These are phyloP conservation scores for Luffia ferchaultella DNA, from an alignment of 2,888 invertebrate species.

Conservation along the genomic window DNA sequence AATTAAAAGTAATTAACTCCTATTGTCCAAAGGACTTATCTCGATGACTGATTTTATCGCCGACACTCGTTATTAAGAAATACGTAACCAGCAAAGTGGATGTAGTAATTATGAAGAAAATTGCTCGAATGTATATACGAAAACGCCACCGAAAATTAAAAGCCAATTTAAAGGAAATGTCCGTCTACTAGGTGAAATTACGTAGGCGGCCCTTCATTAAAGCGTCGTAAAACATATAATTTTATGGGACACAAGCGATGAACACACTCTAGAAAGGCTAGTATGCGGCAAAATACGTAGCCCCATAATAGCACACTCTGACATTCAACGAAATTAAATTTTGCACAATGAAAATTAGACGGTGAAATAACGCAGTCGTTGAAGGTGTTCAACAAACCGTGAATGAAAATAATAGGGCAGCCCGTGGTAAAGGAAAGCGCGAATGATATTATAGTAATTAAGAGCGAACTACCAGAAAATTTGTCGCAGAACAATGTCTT, in stretches of 20 bases:
- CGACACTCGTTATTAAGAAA: neutral
- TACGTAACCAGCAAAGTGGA: neutral
- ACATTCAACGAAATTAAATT: conserved; percentile 29
- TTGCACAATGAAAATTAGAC: conserved; percentile 36
- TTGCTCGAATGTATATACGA: conserved; percentile 10
- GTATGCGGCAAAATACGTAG: conserved; percentile 22
- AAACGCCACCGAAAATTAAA: conserved; percentile 22
- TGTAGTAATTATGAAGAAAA: neutral
- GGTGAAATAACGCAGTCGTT: conserved; percentile 38
- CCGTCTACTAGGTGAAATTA: conserved; percentile 20
- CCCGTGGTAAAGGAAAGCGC: conserved; percentile 25
- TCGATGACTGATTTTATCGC: conserved; percentile 9
- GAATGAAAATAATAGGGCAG: conserved; percentile 38
- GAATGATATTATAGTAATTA: conserved; percentile 46
- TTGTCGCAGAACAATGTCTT: conserved; percentile 37
- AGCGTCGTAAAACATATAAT: conserved; percentile 29
- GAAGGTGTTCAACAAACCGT: conserved; percentile 43
- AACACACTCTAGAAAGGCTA: conserved; percentile 21
- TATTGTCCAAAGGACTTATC: neutral
- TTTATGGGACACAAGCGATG: conserved; percentile 22
- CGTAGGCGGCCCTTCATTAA: conserved; percentile 26
- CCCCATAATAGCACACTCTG: conserved; percentile 15
- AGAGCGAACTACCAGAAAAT: conserved; percentile 42
- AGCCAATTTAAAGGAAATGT: conserved; percentile 31
- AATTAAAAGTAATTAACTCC: conserved; percentile 2